Percentiles rank a stretch among this genome's conserved stretches.
Conservation (phyloP, 2,797 vertebrate species). For the Lithobates sylvaticus region DNA sequence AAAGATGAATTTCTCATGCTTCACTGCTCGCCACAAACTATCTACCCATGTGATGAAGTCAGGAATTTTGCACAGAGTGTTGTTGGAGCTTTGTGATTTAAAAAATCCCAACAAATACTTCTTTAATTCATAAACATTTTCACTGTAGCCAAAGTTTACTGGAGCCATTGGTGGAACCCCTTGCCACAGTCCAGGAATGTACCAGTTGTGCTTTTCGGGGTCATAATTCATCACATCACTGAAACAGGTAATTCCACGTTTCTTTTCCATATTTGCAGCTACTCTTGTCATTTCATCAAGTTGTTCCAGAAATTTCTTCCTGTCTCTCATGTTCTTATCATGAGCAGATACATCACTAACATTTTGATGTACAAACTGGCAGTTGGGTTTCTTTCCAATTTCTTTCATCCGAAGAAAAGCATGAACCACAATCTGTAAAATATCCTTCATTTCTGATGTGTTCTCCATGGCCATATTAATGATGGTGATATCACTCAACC, state of each 20-base stretch:
- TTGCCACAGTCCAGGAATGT: slow-evolving; percentile 75
- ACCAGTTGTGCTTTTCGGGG: not conserved
- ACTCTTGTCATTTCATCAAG: slow-evolving; percentile 14
- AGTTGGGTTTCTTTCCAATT: no score
- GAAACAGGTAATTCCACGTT: not conserved
- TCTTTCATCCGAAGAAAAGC: no score
- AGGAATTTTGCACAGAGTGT: slow-evolving; percentile 62
- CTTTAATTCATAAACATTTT: slow-evolving; percentile 78
- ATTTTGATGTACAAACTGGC: no score
- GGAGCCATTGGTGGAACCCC: slow-evolving; percentile 69
- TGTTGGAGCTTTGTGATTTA: slow-evolving; percentile 40
- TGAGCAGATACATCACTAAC: slow-evolving; percentile 13
- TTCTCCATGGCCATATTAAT: no score
- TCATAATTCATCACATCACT: slow-evolving; percentile 7
- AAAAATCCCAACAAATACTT: slow-evolving; percentile 70
- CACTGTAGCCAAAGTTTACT: slow-evolving; percentile 74
- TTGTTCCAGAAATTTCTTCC: not conserved
- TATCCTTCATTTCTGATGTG: no score
- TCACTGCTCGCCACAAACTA: slow-evolving; percentile 76
- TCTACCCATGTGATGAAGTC: slow-evolving; percentile 76
- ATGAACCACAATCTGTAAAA: no score
- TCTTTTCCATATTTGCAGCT: slow-evolving; percentile 12
- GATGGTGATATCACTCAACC: no score
- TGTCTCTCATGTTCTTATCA: slow-evolving; percentile 11
- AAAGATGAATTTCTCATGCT: slow-evolving; percentile 54